These are phyloP conservation scores for Rhyzopertha dominica DNA, from an alignment of 1,140 invertebrate species.

Conservation along the genomic window DNA sequence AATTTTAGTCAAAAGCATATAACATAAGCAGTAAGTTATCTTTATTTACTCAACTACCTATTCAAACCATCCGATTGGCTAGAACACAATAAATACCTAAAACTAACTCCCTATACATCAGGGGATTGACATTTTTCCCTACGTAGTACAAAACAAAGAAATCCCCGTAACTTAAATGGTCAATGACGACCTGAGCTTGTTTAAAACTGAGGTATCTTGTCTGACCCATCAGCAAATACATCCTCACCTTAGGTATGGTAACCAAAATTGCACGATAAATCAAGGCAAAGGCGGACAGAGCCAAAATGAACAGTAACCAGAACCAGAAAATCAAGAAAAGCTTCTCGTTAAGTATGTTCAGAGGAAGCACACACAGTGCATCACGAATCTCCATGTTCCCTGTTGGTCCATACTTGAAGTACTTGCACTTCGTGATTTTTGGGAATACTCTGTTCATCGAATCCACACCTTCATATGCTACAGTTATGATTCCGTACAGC, in stretches of 20 bases:
- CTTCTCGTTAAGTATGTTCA: slow-evolving; percentile 78
- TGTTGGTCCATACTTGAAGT: slow-evolving; percentile 59
- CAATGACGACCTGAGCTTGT: slow-evolving; percentile 51
- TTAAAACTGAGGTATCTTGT: slow-evolving; percentile 47
- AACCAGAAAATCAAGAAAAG: slow-evolving; percentile 76
- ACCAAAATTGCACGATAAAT: slow-evolving; percentile 55
- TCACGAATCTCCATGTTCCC: slow-evolving; percentile 58
- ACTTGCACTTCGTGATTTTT: slow-evolving; percentile 75
- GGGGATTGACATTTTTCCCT: slow-evolving; percentile 61
- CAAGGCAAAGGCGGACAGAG: slow-evolving; percentile 58
- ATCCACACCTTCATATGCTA: slow-evolving; percentile 44
- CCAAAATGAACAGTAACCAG: slow-evolving; percentile 68
- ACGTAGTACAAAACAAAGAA: slow-evolving; percentile 66
- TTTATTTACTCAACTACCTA: too few relatives aligned
- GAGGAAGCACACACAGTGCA: slow-evolving; percentile 64
- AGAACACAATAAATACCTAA: slow-evolving; percentile 20
- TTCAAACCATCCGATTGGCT: too few relatives aligned
- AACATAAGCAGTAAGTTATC: too few relatives aligned
- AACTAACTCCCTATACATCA: slow-evolving; percentile 54
- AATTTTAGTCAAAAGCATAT: too few relatives aligned
- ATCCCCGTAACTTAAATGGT: slow-evolving; percentile 56
- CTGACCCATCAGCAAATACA: slow-evolving; percentile 53
- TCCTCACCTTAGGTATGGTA: slow-evolving; percentile 47
- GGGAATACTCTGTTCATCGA: slow-evolving; percentile 64
- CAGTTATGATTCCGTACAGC: slow-evolving; percentile 61